Base-by-base conservation (phyloP, 1,140 invertebrate genomes). In the Drosophila azteca region DNA sequence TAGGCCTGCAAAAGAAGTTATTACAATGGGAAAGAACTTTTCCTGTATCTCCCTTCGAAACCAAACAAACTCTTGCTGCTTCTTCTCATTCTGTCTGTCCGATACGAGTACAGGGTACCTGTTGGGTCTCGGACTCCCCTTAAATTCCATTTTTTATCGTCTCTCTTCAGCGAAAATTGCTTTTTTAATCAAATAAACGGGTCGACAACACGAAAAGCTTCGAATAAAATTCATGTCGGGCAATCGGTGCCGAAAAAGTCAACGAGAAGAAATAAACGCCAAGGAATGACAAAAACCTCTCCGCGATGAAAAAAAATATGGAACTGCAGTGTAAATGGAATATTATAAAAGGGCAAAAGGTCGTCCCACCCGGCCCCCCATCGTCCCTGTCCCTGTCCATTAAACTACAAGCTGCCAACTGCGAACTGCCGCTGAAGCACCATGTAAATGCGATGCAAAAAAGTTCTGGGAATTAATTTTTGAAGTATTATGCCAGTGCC, bases 181-280 rank as follows among this genome's bases (percentile, higher is more conserved):
- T 63, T 84, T 84, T 84, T 80, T 77, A 77, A 84, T 69, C 53
- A 70, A 74, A 77, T 70, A 52, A 69, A 63, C 35, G 39, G 35
- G 58, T 41, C 52, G 48, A 31, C 58, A 72, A 50, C 74, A 64
- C 29, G 49, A 53, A 53, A 24, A 52, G 52, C 48, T 58, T 31
- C 43, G 65, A 74, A 74, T 74, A 52, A 73, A 74, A 73, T 52
- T 44, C 68, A 51, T 72, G 70, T 43, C 70, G 52, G 70, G 15
- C 52, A 26, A 69, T 57, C 57, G 66, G 35, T 44, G 66, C 20
- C 51, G 31, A 11, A 31, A 24, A 9, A 39, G 3, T 13, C 9
- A 11, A 31, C 13, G 39, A 41, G 48, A 11, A 24, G 50, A 43
- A 49, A 46, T 3, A 11, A 20, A 20, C 17, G 20, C 6, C 6